Evolutionary conservation across 2,113 vertebrate species (phyloP).

Genomic region (Mastomys coucha): DNA sequence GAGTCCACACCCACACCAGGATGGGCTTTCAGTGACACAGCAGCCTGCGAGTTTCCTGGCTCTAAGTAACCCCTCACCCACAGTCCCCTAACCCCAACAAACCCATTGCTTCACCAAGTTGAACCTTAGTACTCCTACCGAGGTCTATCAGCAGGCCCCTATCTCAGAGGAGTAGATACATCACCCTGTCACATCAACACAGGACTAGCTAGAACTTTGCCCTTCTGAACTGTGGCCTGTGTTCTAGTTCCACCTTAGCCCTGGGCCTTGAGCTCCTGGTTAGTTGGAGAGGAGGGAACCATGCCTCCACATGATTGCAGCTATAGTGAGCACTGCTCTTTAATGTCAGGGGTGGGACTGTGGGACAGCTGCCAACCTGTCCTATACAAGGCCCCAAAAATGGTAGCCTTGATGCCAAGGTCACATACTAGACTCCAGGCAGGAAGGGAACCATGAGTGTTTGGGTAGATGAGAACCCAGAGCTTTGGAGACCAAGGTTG

Average conservation of each 20-base stretch:
- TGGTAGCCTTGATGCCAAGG: background rate
- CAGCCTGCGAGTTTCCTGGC: background rate
- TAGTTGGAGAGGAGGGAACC: too few relatives aligned
- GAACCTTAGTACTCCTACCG: background rate
- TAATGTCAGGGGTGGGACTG: too few relatives aligned
- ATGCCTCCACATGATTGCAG: background rate
- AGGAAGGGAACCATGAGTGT: background rate
- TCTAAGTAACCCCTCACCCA: background rate
- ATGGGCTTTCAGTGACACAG: background rate
- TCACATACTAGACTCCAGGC: too few relatives aligned
- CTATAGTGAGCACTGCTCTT: background rate
- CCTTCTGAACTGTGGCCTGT: background rate
- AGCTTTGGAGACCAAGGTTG: background rate
- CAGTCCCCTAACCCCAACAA: background rate
- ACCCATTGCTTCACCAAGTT: background rate
- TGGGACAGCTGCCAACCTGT: background rate
- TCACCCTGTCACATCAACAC: background rate
- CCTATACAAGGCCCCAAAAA: background rate
- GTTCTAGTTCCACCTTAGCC: background rate
- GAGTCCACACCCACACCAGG: background rate
- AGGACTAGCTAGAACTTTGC: background rate
- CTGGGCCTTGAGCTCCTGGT: background rate
- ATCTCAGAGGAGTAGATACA: too few relatives aligned
- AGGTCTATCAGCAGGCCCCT: background rate
- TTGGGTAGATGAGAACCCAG: background rate